These are phyloP conservation scores for Trachythela sp. DNA, from an alignment of 64 coral and sea anemone species.

Conservation along the genomic window DNA sequence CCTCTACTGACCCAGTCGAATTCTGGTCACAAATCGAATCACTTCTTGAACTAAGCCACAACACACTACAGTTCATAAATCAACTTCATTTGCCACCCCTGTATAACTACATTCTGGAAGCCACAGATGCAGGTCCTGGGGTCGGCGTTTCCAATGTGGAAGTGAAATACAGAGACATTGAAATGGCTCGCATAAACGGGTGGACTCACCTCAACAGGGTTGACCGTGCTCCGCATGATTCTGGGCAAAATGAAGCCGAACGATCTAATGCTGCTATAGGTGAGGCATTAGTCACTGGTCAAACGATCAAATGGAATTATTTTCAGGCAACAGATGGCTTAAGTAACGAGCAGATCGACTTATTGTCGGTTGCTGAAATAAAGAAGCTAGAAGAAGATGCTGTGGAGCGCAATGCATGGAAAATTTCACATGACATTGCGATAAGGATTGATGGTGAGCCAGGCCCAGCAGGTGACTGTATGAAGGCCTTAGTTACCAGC, in stretches of 20 bases:
- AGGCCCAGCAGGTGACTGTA: neutral
- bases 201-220: slow-evolving; percentile 15
- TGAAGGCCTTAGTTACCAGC: neutral
- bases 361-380: slow-evolving; percentile 23
- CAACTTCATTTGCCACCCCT: slow-evolving; percentile 45
- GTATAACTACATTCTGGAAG: slow-evolving; percentile 49
- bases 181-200: neutral
- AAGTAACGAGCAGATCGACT: neutral
- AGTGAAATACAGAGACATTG: slow-evolving; percentile 56
- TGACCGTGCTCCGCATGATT: slow-evolving; percentile 26
- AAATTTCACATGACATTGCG: neutral
- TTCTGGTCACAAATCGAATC: neutral
- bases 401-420: slow-evolving; percentile 6
- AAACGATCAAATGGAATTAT: neutral
- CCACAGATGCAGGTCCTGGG: slow-evolving; percentile 51
- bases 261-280: neutral
- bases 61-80: slow-evolving; percentile 18
- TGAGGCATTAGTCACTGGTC: neutral
- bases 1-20: no score
- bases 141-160: slow-evolving; percentile 59
- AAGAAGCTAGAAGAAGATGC: slow-evolving; percentile 39
- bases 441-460: slow-evolving; percentile 20
- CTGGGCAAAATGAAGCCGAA: slow-evolving; percentile 42
- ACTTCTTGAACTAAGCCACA: neutral
- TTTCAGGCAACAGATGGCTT: neutral